These are phyloP conservation scores for Amblyornis subalaris DNA, from an alignment of 2,113 vertebrate species.

Conservation along the genomic window DNA sequence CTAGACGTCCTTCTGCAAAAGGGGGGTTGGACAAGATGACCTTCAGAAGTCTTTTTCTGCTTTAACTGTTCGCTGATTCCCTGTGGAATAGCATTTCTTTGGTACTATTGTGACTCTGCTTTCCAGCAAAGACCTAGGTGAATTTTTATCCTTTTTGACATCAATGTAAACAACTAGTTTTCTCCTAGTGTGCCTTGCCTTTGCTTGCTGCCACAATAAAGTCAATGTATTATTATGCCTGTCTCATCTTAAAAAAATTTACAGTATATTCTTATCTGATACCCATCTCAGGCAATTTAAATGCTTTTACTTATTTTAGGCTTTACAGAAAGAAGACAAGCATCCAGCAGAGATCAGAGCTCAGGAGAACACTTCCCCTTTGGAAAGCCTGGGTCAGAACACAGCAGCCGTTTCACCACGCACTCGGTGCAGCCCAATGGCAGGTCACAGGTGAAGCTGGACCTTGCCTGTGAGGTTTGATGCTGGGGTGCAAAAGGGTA, in stretches of 20 bases:
- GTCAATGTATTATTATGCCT: background rate
- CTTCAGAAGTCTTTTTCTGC: background rate
- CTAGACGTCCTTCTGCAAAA: background rate
- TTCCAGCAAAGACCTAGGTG: background rate
- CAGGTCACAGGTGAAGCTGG: background rate
- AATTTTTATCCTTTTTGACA: background rate
- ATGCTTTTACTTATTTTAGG: background rate
- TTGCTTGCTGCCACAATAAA: background rate
- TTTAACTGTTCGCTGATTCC: background rate
- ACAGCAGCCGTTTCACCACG: rapidly evolving
- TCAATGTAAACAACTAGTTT: background rate
- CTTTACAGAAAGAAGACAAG: background rate
- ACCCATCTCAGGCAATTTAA: background rate
- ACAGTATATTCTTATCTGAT: background rate
- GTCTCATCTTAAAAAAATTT: background rate
- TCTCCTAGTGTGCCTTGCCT: background rate
- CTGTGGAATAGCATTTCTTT: background rate
- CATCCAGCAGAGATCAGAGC: background rate
- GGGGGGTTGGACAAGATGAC: background rate
- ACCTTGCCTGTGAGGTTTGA: background rate
- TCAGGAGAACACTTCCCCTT: rapidly evolving
- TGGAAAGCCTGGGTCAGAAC: background rate
- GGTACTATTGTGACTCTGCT: background rate
- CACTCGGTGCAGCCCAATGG: rapidly evolving
- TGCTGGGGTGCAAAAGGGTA: background rate